Evolutionary conservation across 2,888 invertebrate genomes (phyloP).

Genomic region (Scaptomyza polygonia): DNA sequence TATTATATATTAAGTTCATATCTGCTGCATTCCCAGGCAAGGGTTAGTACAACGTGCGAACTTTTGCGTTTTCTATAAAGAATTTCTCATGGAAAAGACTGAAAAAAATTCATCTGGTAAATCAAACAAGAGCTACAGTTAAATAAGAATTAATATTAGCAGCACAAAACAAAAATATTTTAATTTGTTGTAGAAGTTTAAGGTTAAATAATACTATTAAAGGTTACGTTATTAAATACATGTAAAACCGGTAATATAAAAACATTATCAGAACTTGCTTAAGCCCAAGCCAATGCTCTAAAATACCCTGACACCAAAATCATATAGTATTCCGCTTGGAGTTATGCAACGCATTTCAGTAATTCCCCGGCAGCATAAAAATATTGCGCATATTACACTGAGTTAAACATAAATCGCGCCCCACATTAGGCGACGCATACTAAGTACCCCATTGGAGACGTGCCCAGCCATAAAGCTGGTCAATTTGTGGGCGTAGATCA

Average conservation of each 20-base stretch:
- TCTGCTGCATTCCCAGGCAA: not conserved
- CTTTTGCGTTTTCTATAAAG: not conserved
- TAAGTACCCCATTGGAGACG: conserved; percentile 49
- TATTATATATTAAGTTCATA: not conserved
- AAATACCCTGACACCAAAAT: not conserved
- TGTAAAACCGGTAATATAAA: not conserved
- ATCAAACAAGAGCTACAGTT: not conserved
- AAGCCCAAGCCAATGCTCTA: not conserved
- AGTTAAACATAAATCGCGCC: conserved; percentile 53
- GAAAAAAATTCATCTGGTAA: not conserved
- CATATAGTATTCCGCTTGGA: conserved; percentile 3
- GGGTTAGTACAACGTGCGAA: not conserved
- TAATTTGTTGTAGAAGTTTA: not conserved
- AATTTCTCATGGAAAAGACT: not conserved
- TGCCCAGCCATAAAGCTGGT: conserved; percentile 39
- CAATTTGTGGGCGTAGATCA: conserved; percentile 14
- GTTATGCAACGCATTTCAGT: conserved; percentile 40
- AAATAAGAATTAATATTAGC: not conserved
- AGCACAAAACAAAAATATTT: not conserved
- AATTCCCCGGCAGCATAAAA: conserved; percentile 56
- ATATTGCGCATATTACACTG: conserved; percentile 68
- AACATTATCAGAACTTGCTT: not conserved
- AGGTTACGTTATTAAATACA: not conserved
- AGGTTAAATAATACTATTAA: not conserved
- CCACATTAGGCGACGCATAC: conserved; percentile 50